A percentile compares a stretch with the other conserved stretches of the same genome.
These are phyloP conservation scores for Cacatua alba DNA, from an alignment of 2,113 vertebrate species.

Conservation along the genomic window DNA sequence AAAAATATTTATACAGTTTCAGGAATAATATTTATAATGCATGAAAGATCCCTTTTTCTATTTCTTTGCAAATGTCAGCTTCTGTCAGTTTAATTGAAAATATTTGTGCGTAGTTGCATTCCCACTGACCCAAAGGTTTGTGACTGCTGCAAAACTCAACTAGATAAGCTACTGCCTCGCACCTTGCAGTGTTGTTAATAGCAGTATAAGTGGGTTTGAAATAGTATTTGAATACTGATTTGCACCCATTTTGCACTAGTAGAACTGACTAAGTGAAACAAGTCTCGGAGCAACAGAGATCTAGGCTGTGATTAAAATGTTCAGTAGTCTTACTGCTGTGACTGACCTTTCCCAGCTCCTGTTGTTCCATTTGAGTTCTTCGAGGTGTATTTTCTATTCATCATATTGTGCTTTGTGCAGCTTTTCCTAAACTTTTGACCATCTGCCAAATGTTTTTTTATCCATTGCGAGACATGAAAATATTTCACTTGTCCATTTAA, in stretches of 20 bases:
- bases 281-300: conserved; percentile 12
- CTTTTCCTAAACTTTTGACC: conserved; percentile 45
- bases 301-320: conserved; percentile 38
- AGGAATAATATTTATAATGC: conserved; percentile 5
- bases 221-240: background rate
- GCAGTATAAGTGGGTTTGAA: background rate
- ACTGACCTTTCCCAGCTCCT: conserved; percentile 34
- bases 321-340: conserved; percentile 15
- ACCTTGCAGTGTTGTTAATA: background rate
- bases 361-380: conserved; percentile 49
- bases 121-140: background rate
- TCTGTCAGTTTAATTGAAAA: background rate
- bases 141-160: background rate
- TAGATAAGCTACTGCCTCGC: background rate
- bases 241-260: background rate
- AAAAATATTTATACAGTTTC: background rate
- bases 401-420: conserved; percentile 19
- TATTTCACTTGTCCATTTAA: conserved; percentile 15
- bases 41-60: background rate
- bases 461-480: background rate
- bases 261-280: conserved; percentile 21
- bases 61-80: conserved; percentile 13
- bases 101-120: background rate
- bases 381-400: conserved; percentile 4
- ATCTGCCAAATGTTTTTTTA: conserved; percentile 9